A percentile compares a stretch with the other conserved stretches of the same genome.
These are phyloP conservation scores for Sinocyclocheilus rhinocerous DNA, from an alignment of 2,113 vertebrate genomes.

Conservation along the genomic window DNA sequence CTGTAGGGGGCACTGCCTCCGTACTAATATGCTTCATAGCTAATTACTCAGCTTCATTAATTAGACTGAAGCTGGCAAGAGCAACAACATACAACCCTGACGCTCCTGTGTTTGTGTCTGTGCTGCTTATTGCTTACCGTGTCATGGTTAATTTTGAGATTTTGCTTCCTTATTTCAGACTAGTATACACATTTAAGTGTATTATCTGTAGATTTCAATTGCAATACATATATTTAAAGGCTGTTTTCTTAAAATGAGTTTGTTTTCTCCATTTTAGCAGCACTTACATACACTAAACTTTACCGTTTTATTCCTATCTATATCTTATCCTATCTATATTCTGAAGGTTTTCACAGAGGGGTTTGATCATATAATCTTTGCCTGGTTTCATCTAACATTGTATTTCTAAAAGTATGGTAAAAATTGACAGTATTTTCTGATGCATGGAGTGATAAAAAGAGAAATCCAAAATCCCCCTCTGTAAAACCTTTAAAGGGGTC, in stretches of 20 bases:
- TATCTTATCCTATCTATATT: too few relatives aligned
- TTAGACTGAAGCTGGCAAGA: constrained; percentile 32
- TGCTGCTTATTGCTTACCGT: too few relatives aligned
- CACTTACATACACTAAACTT: not conserved
- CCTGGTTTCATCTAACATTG: not conserved
- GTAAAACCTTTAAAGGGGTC: not conserved
- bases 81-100: not conserved
- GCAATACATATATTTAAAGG: not conserved
- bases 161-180: not conserved
- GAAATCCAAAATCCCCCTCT: not conserved
- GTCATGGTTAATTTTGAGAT: not conserved
- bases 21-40: constrained; percentile 59
- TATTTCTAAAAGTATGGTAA: not conserved
- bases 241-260: not conserved
- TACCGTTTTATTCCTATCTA: not conserved
- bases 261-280: not conserved
- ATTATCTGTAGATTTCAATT: not conserved
- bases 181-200: not conserved
- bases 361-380: not conserved
- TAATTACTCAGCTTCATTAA: constrained; percentile 49
- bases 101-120: not conserved
- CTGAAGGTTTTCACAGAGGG: not conserved
- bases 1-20: constrained; percentile 78
- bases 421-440: not conserved
- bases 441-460: not conserved